A percentile compares a stretch with the other conserved stretches of the same genome.
Conservation (phyloP, 2,797 vertebrate genomes). For the Eutrigla gurnardus region DNA sequence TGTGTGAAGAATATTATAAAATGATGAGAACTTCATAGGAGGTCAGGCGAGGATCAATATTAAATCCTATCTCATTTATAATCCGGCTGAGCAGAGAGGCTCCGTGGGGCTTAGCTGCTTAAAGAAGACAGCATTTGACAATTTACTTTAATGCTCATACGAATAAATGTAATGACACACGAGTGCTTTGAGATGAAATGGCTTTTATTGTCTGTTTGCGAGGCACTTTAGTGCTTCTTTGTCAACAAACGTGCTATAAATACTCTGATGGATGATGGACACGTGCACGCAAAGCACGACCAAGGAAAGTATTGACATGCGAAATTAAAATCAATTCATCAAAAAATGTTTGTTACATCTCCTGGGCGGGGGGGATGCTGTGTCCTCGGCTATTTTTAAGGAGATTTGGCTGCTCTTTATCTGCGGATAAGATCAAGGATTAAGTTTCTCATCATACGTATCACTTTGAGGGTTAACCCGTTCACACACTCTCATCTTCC, state of each 20-base stretch:
- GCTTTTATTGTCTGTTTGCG: slow-evolving; percentile 56
- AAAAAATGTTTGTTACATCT: slow-evolving; percentile 59
- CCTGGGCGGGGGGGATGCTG: slow-evolving; percentile 51
- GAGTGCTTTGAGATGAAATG: slow-evolving; percentile 56
- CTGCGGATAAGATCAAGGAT: slow-evolving; percentile 71
- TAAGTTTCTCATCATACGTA: slow-evolving; percentile 70
- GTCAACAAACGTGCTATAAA: slow-evolving; percentile 74
- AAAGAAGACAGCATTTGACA: slow-evolving; percentile 69
- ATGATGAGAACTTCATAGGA: slow-evolving; percentile 85
- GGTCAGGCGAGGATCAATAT: slow-evolving; percentile 86
- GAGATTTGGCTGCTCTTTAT: slow-evolving; percentile 66
- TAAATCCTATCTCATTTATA: slow-evolving; percentile 84
- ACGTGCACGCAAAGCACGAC: slow-evolving; percentile 37
- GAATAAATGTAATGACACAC: slow-evolving; percentile 76
- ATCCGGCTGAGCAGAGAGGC: slow-evolving; percentile 76
- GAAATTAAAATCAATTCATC: slow-evolving; percentile 67
- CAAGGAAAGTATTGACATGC: slow-evolving; percentile 53
- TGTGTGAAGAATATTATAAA: slow-evolving; percentile 82
- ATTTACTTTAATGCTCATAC: slow-evolving; percentile 75
- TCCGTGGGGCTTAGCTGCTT: slow-evolving; percentile 67
- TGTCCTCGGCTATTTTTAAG: slow-evolving; percentile 71
- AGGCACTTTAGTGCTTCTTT: slow-evolving; percentile 52
- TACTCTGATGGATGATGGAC: slow-evolving; percentile 67
- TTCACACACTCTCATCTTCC: slow-evolving; percentile 48
- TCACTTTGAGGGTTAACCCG: slow-evolving; percentile 73